Evolutionary conservation across 2,888 invertebrate species (phyloP).

Genomic region (Oasisia sp.): DNA sequence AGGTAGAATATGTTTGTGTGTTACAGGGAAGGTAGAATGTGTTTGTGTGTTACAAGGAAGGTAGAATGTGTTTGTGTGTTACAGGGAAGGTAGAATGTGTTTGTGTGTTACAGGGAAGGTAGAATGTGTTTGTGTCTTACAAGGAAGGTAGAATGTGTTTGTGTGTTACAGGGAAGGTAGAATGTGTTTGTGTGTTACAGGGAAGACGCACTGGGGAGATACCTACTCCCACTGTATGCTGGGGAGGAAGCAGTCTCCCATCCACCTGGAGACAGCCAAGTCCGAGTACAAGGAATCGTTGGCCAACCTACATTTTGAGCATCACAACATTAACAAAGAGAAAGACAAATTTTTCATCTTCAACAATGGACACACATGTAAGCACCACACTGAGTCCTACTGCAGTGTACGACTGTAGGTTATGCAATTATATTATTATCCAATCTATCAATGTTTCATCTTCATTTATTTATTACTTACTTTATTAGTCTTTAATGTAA

Average conservation of each 20-base stretch:
- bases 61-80: too few relatives aligned
- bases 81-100: too few relatives aligned
- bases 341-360: background rate
- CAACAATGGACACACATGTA: conserved; percentile 23
- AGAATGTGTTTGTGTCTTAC: too few relatives aligned
- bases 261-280: background rate
- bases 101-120: too few relatives aligned
- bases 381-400: background rate
- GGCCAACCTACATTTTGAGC: background rate
- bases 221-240: background rate
- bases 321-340: background rate
- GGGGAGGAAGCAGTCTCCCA: background rate
- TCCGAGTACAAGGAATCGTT: background rate
- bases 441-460: background rate
- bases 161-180: background rate
- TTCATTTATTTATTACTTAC: too few relatives aligned
- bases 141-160: background rate
- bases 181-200: background rate
- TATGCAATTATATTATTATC: background rate
- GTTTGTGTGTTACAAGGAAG: too few relatives aligned
- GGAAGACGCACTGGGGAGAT: background rate
- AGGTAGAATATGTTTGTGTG: too few relatives aligned
- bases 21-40: too few relatives aligned
- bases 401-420: background rate
- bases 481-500: too few relatives aligned